phyloP scores from a whole-genome alignment of 2,113 vertebrate genomes.

The Phasianus colchicus region DNA sequence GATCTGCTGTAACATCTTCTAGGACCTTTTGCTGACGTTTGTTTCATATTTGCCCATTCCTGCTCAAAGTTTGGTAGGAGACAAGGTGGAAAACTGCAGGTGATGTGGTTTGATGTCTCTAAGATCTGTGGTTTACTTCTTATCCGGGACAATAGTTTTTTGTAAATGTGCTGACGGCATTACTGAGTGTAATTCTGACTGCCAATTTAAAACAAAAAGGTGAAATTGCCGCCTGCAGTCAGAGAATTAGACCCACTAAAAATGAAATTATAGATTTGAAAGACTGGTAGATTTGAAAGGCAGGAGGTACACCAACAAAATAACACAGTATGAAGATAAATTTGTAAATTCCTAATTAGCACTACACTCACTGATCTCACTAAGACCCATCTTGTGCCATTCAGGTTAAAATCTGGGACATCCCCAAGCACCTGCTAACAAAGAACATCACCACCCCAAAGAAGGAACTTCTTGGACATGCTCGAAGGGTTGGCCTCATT shows the following conservation, averaged over 20 bases:
- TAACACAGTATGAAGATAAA: not conserved
- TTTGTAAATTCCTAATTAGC: not conserved
- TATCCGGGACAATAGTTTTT: not conserved
- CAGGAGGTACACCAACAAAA: not conserved
- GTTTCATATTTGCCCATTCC: not conserved
- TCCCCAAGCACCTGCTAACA: constrained; percentile 84
- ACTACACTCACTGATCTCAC: not conserved
- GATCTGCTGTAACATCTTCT: not conserved
- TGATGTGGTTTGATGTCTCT: not conserved
- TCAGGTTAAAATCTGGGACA: constrained; percentile 93
- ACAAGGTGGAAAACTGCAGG: not conserved
- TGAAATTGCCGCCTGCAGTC: not conserved
- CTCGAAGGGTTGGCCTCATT: constrained; percentile 88
- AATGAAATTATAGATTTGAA: not conserved
- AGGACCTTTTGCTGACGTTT: not conserved
- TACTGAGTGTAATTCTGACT: not conserved
- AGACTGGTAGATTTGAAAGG: not conserved
- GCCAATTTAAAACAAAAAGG: not conserved
- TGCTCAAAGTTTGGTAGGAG: not conserved
- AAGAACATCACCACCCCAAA: constrained; percentile 82
- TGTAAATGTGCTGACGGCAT: not conserved
- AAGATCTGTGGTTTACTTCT: not conserved
- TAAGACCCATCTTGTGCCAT: not conserved
- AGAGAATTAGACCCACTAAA: not conserved
- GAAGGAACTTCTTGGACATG: constrained; percentile 89